A percentile compares a stretch with the other conserved stretches of the same genome.
Conservation (phyloP, 2,113 vertebrate genomes). For the Stegostoma tigrinum region DNA sequence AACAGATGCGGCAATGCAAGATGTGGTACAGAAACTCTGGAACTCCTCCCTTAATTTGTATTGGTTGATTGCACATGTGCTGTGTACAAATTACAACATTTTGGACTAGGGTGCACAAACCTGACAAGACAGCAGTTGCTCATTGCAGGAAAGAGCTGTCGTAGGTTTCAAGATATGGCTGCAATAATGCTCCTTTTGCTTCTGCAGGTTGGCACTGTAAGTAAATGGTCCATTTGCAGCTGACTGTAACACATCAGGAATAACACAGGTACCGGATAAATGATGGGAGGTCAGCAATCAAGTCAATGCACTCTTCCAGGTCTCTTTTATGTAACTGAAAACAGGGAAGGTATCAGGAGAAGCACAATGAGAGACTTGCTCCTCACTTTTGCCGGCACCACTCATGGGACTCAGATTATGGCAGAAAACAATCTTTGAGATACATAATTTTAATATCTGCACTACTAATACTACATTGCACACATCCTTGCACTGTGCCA, state of each 20-base stretch:
- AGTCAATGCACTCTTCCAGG: neutral
- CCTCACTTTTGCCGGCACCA: neutral
- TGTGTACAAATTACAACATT: neutral
- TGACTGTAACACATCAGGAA: neutral
- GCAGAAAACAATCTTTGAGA: neutral
- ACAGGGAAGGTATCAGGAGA: neutral
- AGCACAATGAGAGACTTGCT: neutral
- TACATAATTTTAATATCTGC: neutral
- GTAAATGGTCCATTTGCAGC: neutral
- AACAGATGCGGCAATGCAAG: neutral
- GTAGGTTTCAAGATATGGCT: neutral
- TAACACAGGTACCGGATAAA: neutral
- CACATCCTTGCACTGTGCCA: too few relatives aligned
- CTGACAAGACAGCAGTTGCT: neutral
- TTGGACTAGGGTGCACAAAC: neutral
- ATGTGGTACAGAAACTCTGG: neutral
- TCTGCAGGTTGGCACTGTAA: neutral
- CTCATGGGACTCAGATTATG: neutral
- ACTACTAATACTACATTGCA: neutral
- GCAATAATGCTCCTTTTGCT: neutral
- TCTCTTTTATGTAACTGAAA: neutral
- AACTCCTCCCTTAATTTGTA: neutral
- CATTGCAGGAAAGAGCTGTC: neutral
- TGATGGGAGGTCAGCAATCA: neutral
- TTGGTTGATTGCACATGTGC: neutral